Evolutionary conservation across 2,888 invertebrate species (phyloP), one percentile per base, ranked within the genome.

Genomic region (Lasioglossum malachurum): DNA sequence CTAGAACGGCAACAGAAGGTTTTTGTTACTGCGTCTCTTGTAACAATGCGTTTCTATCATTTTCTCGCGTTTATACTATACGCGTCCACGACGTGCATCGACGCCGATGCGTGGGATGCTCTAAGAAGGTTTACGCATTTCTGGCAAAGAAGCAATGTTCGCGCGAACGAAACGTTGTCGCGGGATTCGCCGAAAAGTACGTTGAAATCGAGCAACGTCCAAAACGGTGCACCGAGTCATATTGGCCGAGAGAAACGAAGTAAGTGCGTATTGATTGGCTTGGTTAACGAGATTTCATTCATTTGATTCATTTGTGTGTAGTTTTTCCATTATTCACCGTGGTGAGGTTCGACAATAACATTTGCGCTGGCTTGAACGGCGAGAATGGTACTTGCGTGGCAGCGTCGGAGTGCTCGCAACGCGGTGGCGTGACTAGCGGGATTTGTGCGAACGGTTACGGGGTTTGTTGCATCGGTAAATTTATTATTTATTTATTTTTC

Each of bases 301-400:
- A 5, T 0, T 8, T 0, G 3, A 44, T 27, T 75, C 35, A n/a
- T 60, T 10, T 16, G 19, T 84, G 0, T 60, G 1, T 60, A 98
- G 98, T 98, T 95, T 94, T 98, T 16, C 97, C 98, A 0, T 95
- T 98, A 23, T 98, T 98, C 93, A 97, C 98, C 0, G 96, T 98
- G 92, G 97, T 98, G 57, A 97, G 97, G 87, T 97, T 98, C 91
- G 97, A 97, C 3, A 97, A 97, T 87, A 97, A 97, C n/a, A 96
- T 96, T 0, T 98, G 98, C 94, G 96, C 96, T 4, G 97, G 97
- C 14, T 96, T 97, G 0, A 97, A 97, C 0, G 98, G 98, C 0
- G 98, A 98, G 94, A 97, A 97, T 91, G 98, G 98, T 23, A 98
- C 97, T 16, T 98, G 98, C 93, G 96, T 98, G 93, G 96, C 97